Percentiles rank a stretch among this genome's conserved stretches.
Evolutionary conservation across 2,888 invertebrate genomes (phyloP).

Genomic region (Spilosoma lubricipeda): DNA sequence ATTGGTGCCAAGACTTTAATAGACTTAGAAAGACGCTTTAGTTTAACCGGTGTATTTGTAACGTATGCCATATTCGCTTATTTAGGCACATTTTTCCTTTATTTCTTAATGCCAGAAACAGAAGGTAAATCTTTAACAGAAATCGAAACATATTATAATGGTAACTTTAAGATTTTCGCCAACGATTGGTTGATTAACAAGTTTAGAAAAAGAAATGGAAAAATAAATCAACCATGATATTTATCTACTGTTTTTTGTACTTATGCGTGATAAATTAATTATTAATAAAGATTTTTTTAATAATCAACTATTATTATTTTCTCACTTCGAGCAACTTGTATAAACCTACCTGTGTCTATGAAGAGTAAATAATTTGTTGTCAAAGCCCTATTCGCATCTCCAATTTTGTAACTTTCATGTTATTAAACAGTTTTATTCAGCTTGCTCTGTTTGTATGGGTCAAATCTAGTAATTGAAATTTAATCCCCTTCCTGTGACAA

Average conservation of each 20-base stretch:
- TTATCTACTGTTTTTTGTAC: not conserved
- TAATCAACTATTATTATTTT: not conserved
- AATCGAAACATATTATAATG: constrained; percentile 81
- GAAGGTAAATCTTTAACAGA: constrained; percentile 84
- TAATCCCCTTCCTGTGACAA: too few species aligned
- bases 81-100: constrained; percentile 80
- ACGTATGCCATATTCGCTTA: constrained; percentile 80
- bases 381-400: too few species aligned
- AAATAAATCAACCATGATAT: constrained; percentile 14
- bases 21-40: constrained; percentile 74
- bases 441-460: too few species aligned
- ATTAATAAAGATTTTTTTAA: not conserved
- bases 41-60: constrained; percentile 82
- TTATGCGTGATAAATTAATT: not conserved
- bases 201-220: constrained; percentile 67
- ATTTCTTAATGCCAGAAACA: constrained; percentile 85
- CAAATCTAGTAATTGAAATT: too few species aligned
- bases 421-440: too few species aligned
- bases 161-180: constrained; percentile 72
- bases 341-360: not conserved
- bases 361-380: not conserved
- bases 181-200: constrained; percentile 77
- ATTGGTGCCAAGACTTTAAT: constrained; percentile 84
- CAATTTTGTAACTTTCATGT: too few species aligned
- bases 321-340: not conserved